Evolutionary conservation across 2,888 invertebrate species (phyloP), one percentile per base, ranked within the genome.

Genomic region (Psylliodes chrysocephalus): DNA sequence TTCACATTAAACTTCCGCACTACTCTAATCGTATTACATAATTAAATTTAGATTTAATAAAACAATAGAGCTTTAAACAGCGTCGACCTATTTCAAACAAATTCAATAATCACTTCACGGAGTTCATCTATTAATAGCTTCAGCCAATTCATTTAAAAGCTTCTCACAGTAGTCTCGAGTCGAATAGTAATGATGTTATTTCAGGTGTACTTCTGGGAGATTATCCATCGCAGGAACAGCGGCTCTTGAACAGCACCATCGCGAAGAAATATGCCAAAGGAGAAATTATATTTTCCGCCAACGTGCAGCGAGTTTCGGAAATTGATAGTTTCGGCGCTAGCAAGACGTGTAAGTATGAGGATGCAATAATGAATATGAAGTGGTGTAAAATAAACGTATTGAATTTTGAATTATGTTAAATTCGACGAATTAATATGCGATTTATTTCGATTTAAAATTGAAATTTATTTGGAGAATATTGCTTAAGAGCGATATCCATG

Each of bases 321-420:
- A 44, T 55, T 46, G 64, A 64, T 28, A 60, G 64, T 30, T 64
- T 55, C 51, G 51, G 38, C 18, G 60, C 55, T 1, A 64, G 59
- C 52, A 38, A 51, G 40, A 64, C 44, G 25, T 52, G 64, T 64
- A 51, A 56, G 64, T 63, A 18, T 35, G 10, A n/a, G 8, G 22
- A 22, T 46, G 46, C 19, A 46, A 46, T 46, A 46, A 46, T 46
- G 46, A 46, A 46, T n/a, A 25, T 22, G 46, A n/a, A 14, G 46
- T n/a, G n/a, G n/a, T n/a, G n/a, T n/a, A n/a, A n/a, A n/a, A n/a
- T n/a, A n/a, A n/a, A n/a, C n/a, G n/a, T n/a, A n/a, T n/a, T n/a
- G n/a, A n/a, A n/a, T n/a, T n/a, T n/a, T n/a, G n/a, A n/a, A n/a
- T n/a, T n/a, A n/a, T n/a, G n/a, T n/a, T n/a, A n/a, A n/a, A n/a